Evolutionary conservation across 2,113 vertebrate genomes (phyloP).

Genomic region (Cryptomyrus ogoouensis): DNA sequence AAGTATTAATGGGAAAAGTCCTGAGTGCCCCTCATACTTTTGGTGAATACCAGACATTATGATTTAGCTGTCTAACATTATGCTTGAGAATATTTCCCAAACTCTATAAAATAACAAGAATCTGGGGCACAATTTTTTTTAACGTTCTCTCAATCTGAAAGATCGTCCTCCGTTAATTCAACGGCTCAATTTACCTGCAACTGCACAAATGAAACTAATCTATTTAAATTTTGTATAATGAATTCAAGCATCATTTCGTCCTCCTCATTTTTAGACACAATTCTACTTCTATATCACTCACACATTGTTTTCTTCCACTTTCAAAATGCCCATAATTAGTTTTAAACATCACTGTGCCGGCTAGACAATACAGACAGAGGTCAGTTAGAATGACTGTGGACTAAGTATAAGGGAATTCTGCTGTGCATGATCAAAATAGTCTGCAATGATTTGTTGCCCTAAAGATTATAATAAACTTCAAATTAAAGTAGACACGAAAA

Average conservation of each 20-base stretch:
- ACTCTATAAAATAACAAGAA: background rate
- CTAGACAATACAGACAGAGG: background rate
- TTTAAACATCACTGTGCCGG: background rate
- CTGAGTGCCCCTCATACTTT: background rate
- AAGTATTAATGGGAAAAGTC: constrained; percentile 7
- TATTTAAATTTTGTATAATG: background rate
- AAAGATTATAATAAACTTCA: background rate
- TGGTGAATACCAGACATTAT: background rate
- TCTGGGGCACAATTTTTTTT: background rate
- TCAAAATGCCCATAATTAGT: background rate
- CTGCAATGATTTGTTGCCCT: background rate
- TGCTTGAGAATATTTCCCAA: background rate
- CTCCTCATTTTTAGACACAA: background rate
- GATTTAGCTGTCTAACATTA: background rate
- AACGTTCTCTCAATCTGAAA: background rate
- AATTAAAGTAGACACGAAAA: background rate
- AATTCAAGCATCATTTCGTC: background rate
- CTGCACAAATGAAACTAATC: background rate
- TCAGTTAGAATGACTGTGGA: background rate
- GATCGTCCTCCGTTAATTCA: background rate
- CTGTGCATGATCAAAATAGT: background rate
- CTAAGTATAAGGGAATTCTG: background rate
- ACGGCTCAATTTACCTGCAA: background rate
- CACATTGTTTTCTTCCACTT: background rate
- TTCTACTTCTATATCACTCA: background rate